Percentiles rank a stretch among this genome's conserved stretches.
These are phyloP conservation scores for Passer montanus DNA, from an alignment of 2,113 vertebrate genomes.

Conservation along the genomic window DNA sequence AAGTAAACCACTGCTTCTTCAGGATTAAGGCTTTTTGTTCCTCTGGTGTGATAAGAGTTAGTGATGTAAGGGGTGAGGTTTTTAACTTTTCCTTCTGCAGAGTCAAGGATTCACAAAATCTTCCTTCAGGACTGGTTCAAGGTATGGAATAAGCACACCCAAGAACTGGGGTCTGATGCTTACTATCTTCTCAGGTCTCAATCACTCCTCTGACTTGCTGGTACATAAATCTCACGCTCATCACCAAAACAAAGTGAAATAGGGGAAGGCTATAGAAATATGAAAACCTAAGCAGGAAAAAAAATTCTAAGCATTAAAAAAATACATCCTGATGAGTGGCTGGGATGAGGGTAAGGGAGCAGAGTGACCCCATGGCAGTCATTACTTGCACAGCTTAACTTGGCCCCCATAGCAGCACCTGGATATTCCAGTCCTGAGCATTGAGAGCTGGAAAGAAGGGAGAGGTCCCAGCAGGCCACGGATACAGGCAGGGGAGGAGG, in stretches of 20 bases:
- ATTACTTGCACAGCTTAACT: background rate
- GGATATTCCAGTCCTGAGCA: background rate
- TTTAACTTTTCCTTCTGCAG: too few species aligned
- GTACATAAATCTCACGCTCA: background rate
- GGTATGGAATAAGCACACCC: background rate
- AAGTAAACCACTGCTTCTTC: accelerated
- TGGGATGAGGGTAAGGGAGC: background rate
- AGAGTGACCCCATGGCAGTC: background rate
- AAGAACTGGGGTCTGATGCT: background rate
- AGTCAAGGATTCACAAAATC: too few species aligned
- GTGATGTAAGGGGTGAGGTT: background rate
- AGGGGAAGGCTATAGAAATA: background rate
- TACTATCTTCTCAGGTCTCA: background rate
- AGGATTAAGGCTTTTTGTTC: background rate
- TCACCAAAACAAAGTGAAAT: background rate
- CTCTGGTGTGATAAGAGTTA: background rate
- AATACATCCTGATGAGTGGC: accelerated
- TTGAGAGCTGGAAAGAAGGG: background rate
- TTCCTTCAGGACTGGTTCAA: background rate
- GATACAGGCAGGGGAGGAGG: accelerated
- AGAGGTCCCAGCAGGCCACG: accelerated
- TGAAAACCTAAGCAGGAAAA: background rate
- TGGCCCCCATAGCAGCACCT: accelerated
- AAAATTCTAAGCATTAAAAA: background rate
- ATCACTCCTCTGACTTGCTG: background rate